A percentile compares a stretch with the other conserved stretches of the same genome.
Conservation (phyloP, 2,888 invertebrate genomes). For the Diloba caeruleocephala region DNA sequence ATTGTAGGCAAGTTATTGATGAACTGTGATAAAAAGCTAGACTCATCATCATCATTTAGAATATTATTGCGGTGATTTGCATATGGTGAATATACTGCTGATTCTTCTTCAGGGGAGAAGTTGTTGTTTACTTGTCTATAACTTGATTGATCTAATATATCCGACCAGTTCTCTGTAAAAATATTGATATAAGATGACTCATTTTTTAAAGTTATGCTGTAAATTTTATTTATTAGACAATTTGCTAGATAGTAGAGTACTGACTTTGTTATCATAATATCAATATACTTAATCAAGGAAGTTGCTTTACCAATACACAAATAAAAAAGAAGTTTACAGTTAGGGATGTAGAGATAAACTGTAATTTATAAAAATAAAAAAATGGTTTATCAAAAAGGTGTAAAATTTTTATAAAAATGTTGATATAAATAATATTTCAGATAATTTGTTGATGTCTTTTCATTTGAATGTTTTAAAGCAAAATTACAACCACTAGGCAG, state of each 20-base stretch:
- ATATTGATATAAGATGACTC: neutral
- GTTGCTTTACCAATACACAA: neutral
- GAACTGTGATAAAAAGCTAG: conserved; percentile 76
- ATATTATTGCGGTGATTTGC: conserved; percentile 73
- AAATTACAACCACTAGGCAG: conserved; percentile 89
- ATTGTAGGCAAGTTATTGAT: conserved; percentile 79
- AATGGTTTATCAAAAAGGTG: neutral
- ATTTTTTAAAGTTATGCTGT: neutral
- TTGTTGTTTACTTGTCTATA: conserved; percentile 78
- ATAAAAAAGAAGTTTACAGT: neutral
- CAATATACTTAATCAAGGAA: conserved; percentile 10
- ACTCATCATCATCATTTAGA: conserved; percentile 75
- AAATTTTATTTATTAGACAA: neutral
- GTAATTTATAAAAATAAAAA: neutral
- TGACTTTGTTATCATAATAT: conserved; percentile 3
- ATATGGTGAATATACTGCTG: conserved; percentile 76
- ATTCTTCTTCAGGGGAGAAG: conserved; percentile 81
- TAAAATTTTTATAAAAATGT: neutral
- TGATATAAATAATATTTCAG: no score
- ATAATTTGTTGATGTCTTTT: no score
- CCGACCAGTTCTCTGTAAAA: conserved; percentile 85
- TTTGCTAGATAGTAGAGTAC: neutral
- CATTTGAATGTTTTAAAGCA: no score
- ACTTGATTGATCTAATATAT: conserved; percentile 82
- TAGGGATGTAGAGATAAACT: neutral